A percentile compares a stretch with the other conserved stretches of the same genome.
phyloP scores from a whole-genome alignment of 1,140 invertebrate species.

The Ceratitis capitata region DNA sequence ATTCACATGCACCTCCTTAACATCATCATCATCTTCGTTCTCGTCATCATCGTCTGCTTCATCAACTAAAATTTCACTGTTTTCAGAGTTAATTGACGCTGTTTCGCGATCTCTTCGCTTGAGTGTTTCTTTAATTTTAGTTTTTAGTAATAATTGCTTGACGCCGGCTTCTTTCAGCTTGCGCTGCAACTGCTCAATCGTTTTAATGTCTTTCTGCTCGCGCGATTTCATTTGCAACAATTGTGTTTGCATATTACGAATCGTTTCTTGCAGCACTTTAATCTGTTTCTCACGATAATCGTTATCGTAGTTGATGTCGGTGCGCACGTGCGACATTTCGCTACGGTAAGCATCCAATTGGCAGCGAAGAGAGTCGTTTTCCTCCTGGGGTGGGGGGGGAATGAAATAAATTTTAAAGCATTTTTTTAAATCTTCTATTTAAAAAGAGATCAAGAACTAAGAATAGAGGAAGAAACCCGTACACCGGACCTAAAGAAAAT shows the following conservation, averaged over 20 bases:
- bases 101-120: slow-evolving; percentile 31
- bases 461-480: too few species aligned
- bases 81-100: slow-evolving; percentile 32
- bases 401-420: too few species aligned
- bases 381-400: slow-evolving; percentile 71
- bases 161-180: slow-evolving; percentile 68
- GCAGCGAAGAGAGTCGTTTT: slow-evolving; percentile 87
- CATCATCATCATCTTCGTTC: slow-evolving; percentile 21
- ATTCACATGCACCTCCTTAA: slow-evolving; percentile 41
- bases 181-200: slow-evolving; percentile 70
- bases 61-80: slow-evolving; percentile 25
- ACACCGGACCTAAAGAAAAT: too few species aligned
- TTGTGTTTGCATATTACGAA: slow-evolving; percentile 84
- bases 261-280: slow-evolving; percentile 73
- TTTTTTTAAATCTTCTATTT: too few species aligned
- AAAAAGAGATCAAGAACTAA: too few species aligned
- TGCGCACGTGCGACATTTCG: slow-evolving; percentile 79
- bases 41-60: slow-evolving; percentile 25
- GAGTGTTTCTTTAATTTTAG: slow-evolving; percentile 57
- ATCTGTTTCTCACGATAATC: slow-evolving; percentile 66
- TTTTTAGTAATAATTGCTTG: slow-evolving; percentile 47
- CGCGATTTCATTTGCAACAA: slow-evolving; percentile 73
- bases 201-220: slow-evolving; percentile 72
- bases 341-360: slow-evolving; percentile 95
- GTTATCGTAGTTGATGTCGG: slow-evolving; percentile 70